Conservation (phyloP, 2,113 vertebrate genomes). For the Egretta garzetta region DNA sequence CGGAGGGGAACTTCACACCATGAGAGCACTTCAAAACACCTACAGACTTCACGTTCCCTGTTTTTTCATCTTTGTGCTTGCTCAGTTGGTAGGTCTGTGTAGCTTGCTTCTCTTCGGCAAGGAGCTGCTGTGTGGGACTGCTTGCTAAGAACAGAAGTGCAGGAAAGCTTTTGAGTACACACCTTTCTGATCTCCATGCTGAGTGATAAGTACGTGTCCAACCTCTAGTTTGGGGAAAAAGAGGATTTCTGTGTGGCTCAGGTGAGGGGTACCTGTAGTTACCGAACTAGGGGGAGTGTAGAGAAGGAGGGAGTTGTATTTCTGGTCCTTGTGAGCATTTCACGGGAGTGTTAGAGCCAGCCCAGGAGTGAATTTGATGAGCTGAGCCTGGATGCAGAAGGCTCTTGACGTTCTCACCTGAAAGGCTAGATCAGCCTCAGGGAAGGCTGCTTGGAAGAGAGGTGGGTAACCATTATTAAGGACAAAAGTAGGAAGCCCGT, state of each 20-base stretch:
- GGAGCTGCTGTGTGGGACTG: background rate
- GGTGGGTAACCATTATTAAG: background rate
- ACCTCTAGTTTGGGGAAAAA: background rate
- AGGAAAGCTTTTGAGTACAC: background rate
- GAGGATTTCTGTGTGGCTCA: background rate
- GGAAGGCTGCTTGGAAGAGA: background rate
- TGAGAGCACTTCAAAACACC: background rate
- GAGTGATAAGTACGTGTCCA: background rate
- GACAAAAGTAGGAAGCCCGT: background rate
- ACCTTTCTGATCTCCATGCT: background rate
- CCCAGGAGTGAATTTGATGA: rapidly evolving
- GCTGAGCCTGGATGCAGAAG: background rate
- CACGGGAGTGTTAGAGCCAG: background rate
- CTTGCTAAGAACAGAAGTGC: background rate
- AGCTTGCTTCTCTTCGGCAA: background rate
- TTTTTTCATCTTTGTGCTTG: background rate
- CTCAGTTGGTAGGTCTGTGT: background rate
- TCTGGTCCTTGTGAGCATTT: background rate
- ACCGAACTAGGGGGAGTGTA: background rate
- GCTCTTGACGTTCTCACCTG: background rate
- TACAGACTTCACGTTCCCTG: rapidly evolving
- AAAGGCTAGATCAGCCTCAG: background rate
- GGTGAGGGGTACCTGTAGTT: background rate
- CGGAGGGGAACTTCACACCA: background rate
- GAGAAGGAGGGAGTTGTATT: background rate